phyloP scores from a whole-genome alignment of 2,797 vertebrate species.

The Xiphophorus birchmanni region DNA sequence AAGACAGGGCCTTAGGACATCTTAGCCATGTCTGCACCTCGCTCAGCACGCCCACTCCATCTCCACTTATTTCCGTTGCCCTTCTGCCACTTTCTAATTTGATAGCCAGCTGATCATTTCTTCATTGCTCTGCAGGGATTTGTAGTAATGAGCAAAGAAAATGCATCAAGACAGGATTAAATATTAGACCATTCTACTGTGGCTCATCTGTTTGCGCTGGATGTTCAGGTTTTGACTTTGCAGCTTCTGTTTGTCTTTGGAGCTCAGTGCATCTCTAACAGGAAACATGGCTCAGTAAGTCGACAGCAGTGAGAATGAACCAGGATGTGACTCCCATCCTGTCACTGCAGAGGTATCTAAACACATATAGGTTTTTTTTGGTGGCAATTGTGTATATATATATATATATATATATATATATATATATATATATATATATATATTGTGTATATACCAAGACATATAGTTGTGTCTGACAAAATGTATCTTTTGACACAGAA shows the following conservation, averaged over 20 bases:
- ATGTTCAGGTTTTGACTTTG: slow-evolving; percentile 30
- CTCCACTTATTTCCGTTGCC: slow-evolving; percentile 8
- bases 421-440: too few species aligned
- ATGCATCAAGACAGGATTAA: slow-evolving; percentile 46
- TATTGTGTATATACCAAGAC: slow-evolving; percentile 21
- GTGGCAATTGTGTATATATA: slow-evolving; percentile 5
- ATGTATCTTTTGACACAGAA: slow-evolving; percentile 5
- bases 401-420: too few species aligned
- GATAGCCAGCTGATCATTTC: slow-evolving; percentile 36
- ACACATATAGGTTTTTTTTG: slow-evolving; percentile 13
- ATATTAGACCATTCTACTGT: slow-evolving; percentile 32
- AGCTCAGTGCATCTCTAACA: slow-evolving; percentile 44
- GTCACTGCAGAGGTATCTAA: slow-evolving; percentile 22
- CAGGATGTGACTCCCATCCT: slow-evolving; percentile 71
- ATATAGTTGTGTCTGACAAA: neutral
- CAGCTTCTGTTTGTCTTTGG: slow-evolving; percentile 19
- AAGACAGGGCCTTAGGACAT: slow-evolving; percentile 55
- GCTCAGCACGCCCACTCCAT: slow-evolving; percentile 26
- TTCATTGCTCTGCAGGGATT: slow-evolving; percentile 43
- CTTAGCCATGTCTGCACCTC: slow-evolving; percentile 44
- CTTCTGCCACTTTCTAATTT: slow-evolving; percentile 12
- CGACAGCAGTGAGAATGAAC: slow-evolving; percentile 32
- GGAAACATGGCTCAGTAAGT: slow-evolving; percentile 51
- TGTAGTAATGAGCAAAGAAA: slow-evolving; percentile 32
- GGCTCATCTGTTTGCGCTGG: slow-evolving; percentile 31